Evolutionary conservation across 2,888 invertebrate species (phyloP), one percentile per base, ranked within the genome.

Genomic region (Elmis aenea): DNA sequence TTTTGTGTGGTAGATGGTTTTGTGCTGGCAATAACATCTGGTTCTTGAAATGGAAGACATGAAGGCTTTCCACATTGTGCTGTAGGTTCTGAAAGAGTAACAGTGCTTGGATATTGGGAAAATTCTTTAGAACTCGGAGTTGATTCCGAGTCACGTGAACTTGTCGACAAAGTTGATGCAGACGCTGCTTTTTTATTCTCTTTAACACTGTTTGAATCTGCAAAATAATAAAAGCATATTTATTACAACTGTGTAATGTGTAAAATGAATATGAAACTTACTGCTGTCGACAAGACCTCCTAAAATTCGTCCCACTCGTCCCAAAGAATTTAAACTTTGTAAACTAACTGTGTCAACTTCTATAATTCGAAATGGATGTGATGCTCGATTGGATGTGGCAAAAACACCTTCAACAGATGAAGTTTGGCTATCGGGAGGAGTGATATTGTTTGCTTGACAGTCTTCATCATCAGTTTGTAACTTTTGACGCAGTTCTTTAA

Each of bases 1-100:
- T 64, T 59, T 45, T 38, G 46, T 34, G 40, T 34, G 46, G 18
- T 42, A 66, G 67, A 71, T 37, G 80, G 71, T 62, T 92, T 93
- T 45, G 92, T 89, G 70, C 92, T 93, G 38, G 90, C 89, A 53
- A 93, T 90, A 57, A 93, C 89, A 70, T 94, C 93, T 2, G 93
- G 93, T 67, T 92, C 92, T 61, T 81, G 81, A 62, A 80, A 72
- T 27, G 73, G 71, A 40, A 74, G 57, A 50, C 68, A 69, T 67
- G 61, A 36, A 16, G 51, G 38, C 46, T 52, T 54, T 16, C 54
- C 54, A 18, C 22, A 14, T 13, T 33, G 27, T 39, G 27, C 13
- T 22, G 25, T 21, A 5, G 32, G 21, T 25, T 58, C 57, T 14
- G 59, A 59, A 26, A 66, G 50, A 10, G 64, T 65, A 13, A 58